Conservation (phyloP, 2,113 vertebrate species). For the Macroglossus sobrinus region DNA sequence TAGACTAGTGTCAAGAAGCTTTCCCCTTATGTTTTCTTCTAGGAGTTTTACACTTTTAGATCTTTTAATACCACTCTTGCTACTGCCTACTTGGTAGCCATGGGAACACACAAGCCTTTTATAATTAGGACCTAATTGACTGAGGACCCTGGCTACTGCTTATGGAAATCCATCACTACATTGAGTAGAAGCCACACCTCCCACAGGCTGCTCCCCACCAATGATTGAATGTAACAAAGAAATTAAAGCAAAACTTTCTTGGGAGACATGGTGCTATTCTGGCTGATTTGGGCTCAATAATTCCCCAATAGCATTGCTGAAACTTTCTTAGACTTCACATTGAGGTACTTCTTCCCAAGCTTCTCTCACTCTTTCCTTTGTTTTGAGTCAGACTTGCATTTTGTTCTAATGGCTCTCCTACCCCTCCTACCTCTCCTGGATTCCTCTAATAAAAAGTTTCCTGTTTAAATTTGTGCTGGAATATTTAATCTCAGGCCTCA, state of each 20-base stretch:
- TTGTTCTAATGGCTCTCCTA: background rate
- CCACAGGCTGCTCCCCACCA: background rate
- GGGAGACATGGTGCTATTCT: background rate
- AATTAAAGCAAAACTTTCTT: background rate
- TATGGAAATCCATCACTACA: background rate
- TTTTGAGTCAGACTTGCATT: background rate
- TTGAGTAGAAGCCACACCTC: background rate
- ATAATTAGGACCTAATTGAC: background rate
- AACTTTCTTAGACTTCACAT: background rate
- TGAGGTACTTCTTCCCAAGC: background rate
- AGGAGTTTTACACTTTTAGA: background rate
- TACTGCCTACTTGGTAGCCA: background rate
- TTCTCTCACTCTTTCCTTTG: background rate
- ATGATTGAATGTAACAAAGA: background rate
- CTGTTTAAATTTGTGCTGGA: background rate
- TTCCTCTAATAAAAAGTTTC: background rate
- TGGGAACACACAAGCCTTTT: background rate
- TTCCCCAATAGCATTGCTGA: background rate
- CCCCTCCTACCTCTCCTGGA: background rate
- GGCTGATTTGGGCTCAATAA: background rate
- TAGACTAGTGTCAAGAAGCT: background rate
- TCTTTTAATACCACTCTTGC: background rate
- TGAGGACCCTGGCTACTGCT: background rate
- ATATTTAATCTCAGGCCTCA: background rate
- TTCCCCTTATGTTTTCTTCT: background rate